Evolutionary conservation across 2,113 vertebrate species (phyloP).

Genomic region (Megaceryle torquata): DNA sequence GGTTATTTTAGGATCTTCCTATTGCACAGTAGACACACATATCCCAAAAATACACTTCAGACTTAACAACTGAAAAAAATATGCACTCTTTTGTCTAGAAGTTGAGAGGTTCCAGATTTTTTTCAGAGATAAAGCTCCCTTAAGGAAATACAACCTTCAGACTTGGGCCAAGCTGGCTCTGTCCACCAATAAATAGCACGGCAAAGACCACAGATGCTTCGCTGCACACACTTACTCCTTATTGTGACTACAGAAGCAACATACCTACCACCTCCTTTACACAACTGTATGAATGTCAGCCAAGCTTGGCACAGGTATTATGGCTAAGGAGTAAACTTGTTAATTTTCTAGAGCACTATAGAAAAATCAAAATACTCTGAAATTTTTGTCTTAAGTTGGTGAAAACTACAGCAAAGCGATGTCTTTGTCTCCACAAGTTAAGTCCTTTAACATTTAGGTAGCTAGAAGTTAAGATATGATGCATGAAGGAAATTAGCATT

Average conservation of each 20-base stretch:
- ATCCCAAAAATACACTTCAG: neutral
- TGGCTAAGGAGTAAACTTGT: neutral
- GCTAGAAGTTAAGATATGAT: neutral
- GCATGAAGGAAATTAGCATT: neutral
- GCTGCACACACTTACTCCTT: neutral
- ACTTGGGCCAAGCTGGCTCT: neutral
- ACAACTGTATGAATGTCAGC: neutral
- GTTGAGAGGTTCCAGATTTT: neutral
- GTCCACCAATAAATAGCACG: neutral
- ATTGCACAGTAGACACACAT: neutral
- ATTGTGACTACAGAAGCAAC: neutral
- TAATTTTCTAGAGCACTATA: neutral
- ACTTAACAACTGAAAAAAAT: neutral
- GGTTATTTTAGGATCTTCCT: neutral
- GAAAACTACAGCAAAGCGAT: neutral
- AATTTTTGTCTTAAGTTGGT: neutral
- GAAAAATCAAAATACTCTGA: neutral
- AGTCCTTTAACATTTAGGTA: neutral
- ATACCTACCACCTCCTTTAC: neutral
- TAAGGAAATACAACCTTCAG: constrained; percentile 32
- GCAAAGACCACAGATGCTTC: neutral
- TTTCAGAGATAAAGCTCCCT: neutral
- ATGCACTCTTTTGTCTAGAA: neutral
- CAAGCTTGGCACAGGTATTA: neutral
- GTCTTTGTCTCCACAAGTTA: no score